A percentile compares a stretch with the other conserved stretches of the same genome.
Evolutionary conservation across 2,888 invertebrate species (phyloP).

Genomic region (Frankliniella intonsa): DNA sequence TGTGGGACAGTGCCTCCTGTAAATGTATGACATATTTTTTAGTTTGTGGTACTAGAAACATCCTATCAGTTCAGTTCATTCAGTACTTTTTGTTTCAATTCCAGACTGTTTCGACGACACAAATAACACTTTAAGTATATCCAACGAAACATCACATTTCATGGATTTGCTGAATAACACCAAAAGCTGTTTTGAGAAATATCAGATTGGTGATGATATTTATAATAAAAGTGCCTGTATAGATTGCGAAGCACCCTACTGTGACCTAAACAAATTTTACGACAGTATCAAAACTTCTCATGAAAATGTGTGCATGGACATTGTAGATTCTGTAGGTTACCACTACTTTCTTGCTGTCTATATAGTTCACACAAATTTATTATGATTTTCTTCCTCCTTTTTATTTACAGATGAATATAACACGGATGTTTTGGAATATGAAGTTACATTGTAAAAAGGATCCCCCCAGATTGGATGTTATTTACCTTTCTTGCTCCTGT

Average conservation of each 20-base stretch:
- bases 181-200: slow-evolving; percentile 47
- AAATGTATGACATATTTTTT: slow-evolving; percentile 49
- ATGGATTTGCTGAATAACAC: slow-evolving; percentile 50
- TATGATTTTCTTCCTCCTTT: not conserved
- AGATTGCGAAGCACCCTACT: slow-evolving; percentile 54
- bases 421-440: not conserved
- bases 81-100: slow-evolving; percentile 39
- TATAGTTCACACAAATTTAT: not conserved
- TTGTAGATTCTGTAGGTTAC: slow-evolving; percentile 58
- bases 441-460: not conserved
- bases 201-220: slow-evolving; percentile 43
- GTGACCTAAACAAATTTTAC: slow-evolving; percentile 55
- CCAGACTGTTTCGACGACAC: slow-evolving; percentile 55
- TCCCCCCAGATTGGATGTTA: not conserved
- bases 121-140: slow-evolving; percentile 48
- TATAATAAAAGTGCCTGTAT: slow-evolving; percentile 46
- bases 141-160: slow-evolving; percentile 52
- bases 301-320: slow-evolving; percentile 56
- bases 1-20: slow-evolving; percentile 62
- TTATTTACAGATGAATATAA: not conserved
- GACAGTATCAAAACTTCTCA: slow-evolving; percentile 52
- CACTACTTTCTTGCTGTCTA: slow-evolving; percentile 30
- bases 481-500: not conserved
- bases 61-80: not conserved
- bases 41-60: too few relatives aligned